Base-by-base conservation (phyloP, 2,797 vertebrate species). In the Microtus californicus region DNA sequence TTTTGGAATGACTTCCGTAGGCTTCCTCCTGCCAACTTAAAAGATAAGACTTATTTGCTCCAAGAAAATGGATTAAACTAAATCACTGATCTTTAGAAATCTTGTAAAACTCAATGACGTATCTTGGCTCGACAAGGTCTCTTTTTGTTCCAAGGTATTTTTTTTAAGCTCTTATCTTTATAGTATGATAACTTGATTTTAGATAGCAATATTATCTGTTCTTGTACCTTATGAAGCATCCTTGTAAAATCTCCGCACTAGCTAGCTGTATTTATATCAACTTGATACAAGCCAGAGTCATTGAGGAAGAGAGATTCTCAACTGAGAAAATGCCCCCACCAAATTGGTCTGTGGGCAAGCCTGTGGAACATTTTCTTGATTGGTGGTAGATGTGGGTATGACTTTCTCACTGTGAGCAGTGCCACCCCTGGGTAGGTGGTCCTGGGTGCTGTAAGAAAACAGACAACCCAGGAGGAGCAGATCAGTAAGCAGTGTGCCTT, bases 1-100 rank as follows among this genome's bases (percentile, higher is more conserved):
- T 97, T 95, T 87, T 97, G 94, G 96, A 98, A 98, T 95, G 95
- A 96, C 94, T 98, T 97, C 95, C 92, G 93, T 93, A 97, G 97
- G 94, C 97, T 97, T 97, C 63, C 94, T 97, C 97, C 91, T 96
- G 97, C 93, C 83, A 96, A 96, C 81, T 96, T 97, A 93, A 97
- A 97, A 97, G 86, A 98, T 78, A 96, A 93, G 59, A 92, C 78
- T 97, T 88, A 96, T 93, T 97, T 97, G 95, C 90, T 97, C 93
- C 88, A 65, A 83, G 90, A 97, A 97, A 95, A 91, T 93, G 95
- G 87, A 97, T 96, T 96, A 88, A 97, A 97, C 96, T 86, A 45
- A 97, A 91, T 91, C 90, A 74, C 94, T 98, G 96, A 81, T 98
- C 94, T 97, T 94, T 93, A 91, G 80, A 98, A 98, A 97, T 97